Evolutionary conservation across 2,888 invertebrate species (phyloP), one percentile per base, ranked within the genome.

Genomic region (Diaphora mendica): DNA sequence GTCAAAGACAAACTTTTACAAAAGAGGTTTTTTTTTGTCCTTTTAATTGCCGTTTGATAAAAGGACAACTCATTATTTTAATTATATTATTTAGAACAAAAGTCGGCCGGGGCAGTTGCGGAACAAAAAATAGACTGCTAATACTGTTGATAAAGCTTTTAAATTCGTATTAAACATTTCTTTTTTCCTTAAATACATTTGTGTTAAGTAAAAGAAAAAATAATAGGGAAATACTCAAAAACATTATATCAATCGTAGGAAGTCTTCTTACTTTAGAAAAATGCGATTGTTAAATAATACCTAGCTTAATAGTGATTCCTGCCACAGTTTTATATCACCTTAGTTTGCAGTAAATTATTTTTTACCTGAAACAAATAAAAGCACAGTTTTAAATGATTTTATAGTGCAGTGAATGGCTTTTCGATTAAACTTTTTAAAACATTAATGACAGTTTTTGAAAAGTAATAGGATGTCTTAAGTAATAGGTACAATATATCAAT

Each of bases 21-120:
- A 85, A 83, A 71, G 71, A 75, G 71, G n/a, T n/a, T 78, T 79
- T 79, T 82, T 55, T 62, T 26, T 69, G 70, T 72, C 64, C 78
- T 77, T 80, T 81, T 80, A 85, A 85, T 82, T 81, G 77, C 75
- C 74, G 71, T 79, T 82, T 83, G 77, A 78, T 78, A 76, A 81
- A 80, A 73, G 72, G 76, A 72, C 64, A 81, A 77, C 67, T 81
- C 66, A 77, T 81, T 80, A 78, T 76, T 79, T 72, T 70, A 79
- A 77, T 81, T 80, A 77, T 76, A 78, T 72, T 70, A 79, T 69
- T 80, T 74, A 68, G 65, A 77, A 69, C 35, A 48, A 69, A 71
- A 76, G 64, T 70, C 70, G 62, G 64, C 68, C 67, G 68, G 72
- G 72, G 62, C 68, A 62, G 42, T 26, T 65, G 4, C 17, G 42